Evolutionary conservation across 2,113 vertebrate species (phyloP).

Genomic region (Cebidichthys violaceus): DNA sequence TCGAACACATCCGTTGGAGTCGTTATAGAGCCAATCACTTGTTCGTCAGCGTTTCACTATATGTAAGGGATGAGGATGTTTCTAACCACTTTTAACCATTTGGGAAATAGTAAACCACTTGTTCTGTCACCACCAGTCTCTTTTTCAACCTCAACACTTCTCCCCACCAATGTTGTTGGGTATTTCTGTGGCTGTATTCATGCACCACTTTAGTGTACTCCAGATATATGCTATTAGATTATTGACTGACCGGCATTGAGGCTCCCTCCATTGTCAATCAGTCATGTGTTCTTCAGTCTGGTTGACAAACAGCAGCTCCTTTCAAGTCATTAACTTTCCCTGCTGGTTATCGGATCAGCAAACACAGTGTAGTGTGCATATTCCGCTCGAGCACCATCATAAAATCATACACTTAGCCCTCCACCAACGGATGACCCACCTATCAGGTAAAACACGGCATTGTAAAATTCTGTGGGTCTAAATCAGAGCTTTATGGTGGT

Average conservation of each 20-base stretch:
- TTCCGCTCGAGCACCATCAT: conserved; percentile 71
- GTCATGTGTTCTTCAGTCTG: conserved; percentile 61
- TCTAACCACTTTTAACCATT: conserved; percentile 13
- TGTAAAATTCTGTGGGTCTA: conserved; percentile 63
- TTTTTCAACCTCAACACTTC: conserved; percentile 9
- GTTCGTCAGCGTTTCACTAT: neutral
- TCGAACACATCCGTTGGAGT: neutral
- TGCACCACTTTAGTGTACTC: conserved; percentile 41
- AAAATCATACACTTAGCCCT: conserved; percentile 67
- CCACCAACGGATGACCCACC: conserved; percentile 51
- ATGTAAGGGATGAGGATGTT: neutral
- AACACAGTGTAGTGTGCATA: conserved; percentile 71
- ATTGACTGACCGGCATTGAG: conserved; percentile 61
- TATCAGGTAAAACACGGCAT: conserved; percentile 62
- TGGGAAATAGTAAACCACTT: conserved; percentile 3
- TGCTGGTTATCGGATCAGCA: conserved; percentile 78
- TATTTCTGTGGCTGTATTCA: conserved; percentile 43
- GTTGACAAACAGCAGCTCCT: conserved; percentile 76
- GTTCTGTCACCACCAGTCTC: neutral
- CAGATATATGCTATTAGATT: conserved; percentile 53
- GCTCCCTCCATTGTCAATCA: conserved; percentile 69
- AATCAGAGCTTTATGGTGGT: conserved; percentile 68
- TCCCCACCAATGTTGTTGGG: conserved; percentile 27
- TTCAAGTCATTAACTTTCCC: conserved; percentile 79
- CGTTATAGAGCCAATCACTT: neutral